These are phyloP conservation scores for Rhodophaea formosa DNA, from an alignment of 2,888 invertebrate genomes.

Conservation along the genomic window DNA sequence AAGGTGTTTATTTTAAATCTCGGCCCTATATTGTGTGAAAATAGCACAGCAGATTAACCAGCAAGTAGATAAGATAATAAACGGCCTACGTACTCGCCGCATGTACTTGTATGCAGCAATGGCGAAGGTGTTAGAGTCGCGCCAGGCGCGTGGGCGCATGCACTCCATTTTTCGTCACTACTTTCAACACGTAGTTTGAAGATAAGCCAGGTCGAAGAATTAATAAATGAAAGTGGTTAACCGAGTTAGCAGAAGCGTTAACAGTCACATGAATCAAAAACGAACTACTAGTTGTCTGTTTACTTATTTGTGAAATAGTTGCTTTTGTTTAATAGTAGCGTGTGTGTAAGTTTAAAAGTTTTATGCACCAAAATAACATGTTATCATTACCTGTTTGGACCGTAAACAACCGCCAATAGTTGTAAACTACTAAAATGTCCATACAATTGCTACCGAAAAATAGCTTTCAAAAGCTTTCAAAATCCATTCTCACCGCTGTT, in stretches of 20 bases:
- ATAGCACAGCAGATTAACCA: slow-evolving; percentile 62
- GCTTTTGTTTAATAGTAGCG: too few relatives aligned
- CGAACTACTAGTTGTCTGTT: too few relatives aligned
- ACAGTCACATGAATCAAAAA: slow-evolving; percentile 18
- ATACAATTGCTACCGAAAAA: slow-evolving; percentile 51
- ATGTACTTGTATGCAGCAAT: slow-evolving; percentile 18
- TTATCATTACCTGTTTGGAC: too few relatives aligned
- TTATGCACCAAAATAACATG: too few relatives aligned
- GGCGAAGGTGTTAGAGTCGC: slow-evolving; percentile 10
- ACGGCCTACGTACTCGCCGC: slow-evolving; percentile 56
- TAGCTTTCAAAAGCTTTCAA: slow-evolving; percentile 32
- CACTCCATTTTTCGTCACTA: slow-evolving; percentile 63
- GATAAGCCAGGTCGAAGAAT: slow-evolving; percentile 49
- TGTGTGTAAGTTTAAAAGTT: too few relatives aligned
- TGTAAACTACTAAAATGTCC: too few relatives aligned
- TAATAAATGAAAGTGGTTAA: slow-evolving; percentile 38
- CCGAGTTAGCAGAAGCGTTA: too few relatives aligned
- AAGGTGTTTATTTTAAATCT: slow-evolving; percentile 39
- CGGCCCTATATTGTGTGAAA: slow-evolving; percentile 56
- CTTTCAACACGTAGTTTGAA: slow-evolving; percentile 59
- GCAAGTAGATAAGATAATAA: slow-evolving; percentile 70
- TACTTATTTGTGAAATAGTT: too few relatives aligned
- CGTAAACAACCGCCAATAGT: too few relatives aligned
- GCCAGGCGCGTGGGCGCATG: slow-evolving; percentile 52
- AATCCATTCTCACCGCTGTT: neutral